Evolutionary conservation across 1,140 invertebrate species (phyloP).

Genomic region (Hylyphantes graminicola): DNA sequence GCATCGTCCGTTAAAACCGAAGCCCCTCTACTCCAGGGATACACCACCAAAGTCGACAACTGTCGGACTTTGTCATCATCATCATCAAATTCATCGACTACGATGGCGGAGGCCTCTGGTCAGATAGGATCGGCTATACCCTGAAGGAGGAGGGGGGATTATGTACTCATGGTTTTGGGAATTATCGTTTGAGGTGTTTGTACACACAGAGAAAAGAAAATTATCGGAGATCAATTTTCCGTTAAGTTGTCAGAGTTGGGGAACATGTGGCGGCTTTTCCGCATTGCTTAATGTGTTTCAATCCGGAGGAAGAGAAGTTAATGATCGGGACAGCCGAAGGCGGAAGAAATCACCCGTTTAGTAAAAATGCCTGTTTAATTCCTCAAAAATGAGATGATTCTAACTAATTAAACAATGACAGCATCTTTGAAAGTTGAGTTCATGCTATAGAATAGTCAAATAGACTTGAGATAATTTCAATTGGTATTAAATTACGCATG

Average conservation of each 20-base stretch:
- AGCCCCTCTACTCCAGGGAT: constrained; percentile 12
- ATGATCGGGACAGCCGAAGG: too few relatives aligned
- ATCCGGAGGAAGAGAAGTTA: background rate
- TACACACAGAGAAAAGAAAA: constrained; percentile 6
- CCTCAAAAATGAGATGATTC: too few relatives aligned
- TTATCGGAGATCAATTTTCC: constrained; percentile 34
- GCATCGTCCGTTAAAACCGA: constrained; percentile 35
- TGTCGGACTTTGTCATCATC: background rate
- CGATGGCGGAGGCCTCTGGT: constrained; percentile 35
- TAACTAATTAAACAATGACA: too few relatives aligned
- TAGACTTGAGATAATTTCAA: too few relatives aligned
- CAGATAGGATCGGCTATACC: constrained; percentile 14
- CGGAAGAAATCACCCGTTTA: too few relatives aligned
- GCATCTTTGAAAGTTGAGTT: too few relatives aligned
- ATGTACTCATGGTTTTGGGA: background rate
- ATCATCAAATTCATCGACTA: constrained; percentile 36
- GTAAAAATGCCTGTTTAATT: too few relatives aligned
- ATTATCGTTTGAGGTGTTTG: constrained; percentile 18
- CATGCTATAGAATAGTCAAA: too few relatives aligned
- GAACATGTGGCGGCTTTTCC: constrained; percentile 23
- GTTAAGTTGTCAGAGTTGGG: background rate
- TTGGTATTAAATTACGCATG: too few relatives aligned
- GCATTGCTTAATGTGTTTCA: constrained; percentile 18
- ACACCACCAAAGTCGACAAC: constrained; percentile 9
- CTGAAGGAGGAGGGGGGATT: constrained; percentile 7